Evolutionary conservation across 2,113 vertebrate species (phyloP), one percentile per base, ranked within the genome.

Genomic region (Pteronura brasiliensis): DNA sequence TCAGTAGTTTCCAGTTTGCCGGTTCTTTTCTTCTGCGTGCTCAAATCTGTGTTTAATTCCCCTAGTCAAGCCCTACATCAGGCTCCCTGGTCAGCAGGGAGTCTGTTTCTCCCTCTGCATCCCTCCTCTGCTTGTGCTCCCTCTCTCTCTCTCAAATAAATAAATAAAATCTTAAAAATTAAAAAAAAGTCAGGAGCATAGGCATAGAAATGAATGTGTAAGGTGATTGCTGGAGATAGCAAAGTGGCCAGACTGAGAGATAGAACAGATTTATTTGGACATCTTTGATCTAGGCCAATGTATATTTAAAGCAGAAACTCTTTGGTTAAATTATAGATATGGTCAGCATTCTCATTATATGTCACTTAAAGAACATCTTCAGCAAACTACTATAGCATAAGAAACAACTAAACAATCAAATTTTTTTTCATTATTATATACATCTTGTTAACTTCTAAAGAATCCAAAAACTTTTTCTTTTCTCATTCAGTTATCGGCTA

Each of bases 401-500:
- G 86, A 81, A 63, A 71, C 44, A 72, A 29, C 44, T 29, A 55
- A 63, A 42, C 55, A 55, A 92, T 14, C 49, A 52, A 17, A 86
- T 67, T 81, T 79, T 71, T 47, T 57, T 81, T 88, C 29, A 29
- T 61, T 72, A 17, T n/a, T 29, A 29, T 82, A 11, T 65, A 17
- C 55, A 23, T 80, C n/a, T n/a, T 74, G n/a, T 87, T 86, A 82
- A 74, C 11, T 65, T 27, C 42, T 87, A 8, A 92, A 87, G 29
- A 36, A n/a, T 18, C 42, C 4, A 18, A 4, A 96, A 91, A 93
- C 63, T n/a, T 85, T 88, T 89, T 77, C 63, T 90, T 90, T 96
- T 90, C 31, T 96, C 71, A n/a, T 93, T 95, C 15, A 98, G 98
- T 34, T 96, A 31, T 93, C 17, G 39, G 4, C 15, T 98, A 52